A percentile compares a stretch with the other conserved stretches of the same genome.
Evolutionary conservation across 2,113 vertebrate species (phyloP).

Genomic region (Polypterus bichir): DNA sequence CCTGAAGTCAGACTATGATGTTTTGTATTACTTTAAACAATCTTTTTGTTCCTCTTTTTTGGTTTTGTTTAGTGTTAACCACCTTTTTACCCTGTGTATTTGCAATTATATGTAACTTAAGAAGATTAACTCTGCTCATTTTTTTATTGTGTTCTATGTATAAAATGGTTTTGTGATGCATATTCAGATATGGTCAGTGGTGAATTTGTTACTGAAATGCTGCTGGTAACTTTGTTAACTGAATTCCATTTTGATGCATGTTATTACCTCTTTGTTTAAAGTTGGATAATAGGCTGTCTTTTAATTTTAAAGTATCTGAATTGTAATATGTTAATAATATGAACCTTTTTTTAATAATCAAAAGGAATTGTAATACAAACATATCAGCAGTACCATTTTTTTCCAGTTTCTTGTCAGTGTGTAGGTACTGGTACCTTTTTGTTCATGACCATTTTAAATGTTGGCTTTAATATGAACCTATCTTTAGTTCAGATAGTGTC

Average conservation of each 20-base stretch:
- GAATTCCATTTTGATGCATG: slow-evolving; percentile 50
- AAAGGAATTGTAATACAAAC: slow-evolving; percentile 65
- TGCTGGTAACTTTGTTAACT: slow-evolving; percentile 66
- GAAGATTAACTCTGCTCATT: slow-evolving; percentile 61
- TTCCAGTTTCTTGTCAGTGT: slow-evolving; percentile 76
- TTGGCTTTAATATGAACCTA: slow-evolving; percentile 96
- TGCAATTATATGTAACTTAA: slow-evolving; percentile 71
- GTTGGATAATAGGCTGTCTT: slow-evolving; percentile 37
- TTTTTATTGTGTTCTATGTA: slow-evolving; percentile 75
- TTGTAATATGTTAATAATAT: slow-evolving; percentile 50
- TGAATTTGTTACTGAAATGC: slow-evolving; percentile 79
- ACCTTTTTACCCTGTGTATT: slow-evolving; percentile 67
- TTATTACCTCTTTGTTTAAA: slow-evolving; percentile 43
- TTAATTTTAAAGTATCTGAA: slow-evolving; percentile 36
- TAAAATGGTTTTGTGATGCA: slow-evolving; percentile 72
- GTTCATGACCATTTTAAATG: slow-evolving; percentile 79
- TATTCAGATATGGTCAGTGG: slow-evolving; percentile 73
- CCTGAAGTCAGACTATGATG: slow-evolving; percentile 68
- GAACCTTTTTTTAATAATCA: slow-evolving; percentile 49
- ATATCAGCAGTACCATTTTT: slow-evolving; percentile 85
- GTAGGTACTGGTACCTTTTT: slow-evolving; percentile 96
- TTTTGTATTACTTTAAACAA: slow-evolving; percentile 66
- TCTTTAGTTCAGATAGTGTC: slow-evolving; percentile 82
- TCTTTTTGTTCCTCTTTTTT: slow-evolving; percentile 56
- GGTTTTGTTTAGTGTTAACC: slow-evolving; percentile 55